Conservation (phyloP, 2,113 vertebrate genomes). For the Oreocharis arfaki region DNA sequence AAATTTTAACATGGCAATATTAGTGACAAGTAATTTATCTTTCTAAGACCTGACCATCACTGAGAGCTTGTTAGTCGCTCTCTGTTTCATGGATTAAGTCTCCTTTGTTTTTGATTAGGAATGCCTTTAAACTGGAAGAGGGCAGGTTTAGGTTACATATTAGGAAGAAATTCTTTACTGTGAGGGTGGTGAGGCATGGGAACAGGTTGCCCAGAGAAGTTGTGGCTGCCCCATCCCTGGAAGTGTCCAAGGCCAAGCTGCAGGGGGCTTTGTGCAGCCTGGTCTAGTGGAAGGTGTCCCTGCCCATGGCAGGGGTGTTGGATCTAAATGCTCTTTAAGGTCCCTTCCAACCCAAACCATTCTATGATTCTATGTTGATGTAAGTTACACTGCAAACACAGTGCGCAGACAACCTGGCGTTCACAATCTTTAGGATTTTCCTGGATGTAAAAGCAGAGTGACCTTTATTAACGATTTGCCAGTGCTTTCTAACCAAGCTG, state of each 20-base stretch:
- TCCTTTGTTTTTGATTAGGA: not conserved
- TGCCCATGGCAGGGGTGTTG: too few relatives aligned
- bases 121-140: not conserved
- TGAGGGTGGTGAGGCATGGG: not conserved
- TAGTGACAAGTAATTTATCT: not conserved
- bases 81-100: not conserved
- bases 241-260: not conserved
- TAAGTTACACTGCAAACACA: accelerated
- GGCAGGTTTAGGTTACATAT: not conserved
- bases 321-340: too few relatives aligned
- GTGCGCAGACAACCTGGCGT: accelerated
- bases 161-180: accelerated
- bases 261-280: not conserved
- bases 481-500: accelerated
- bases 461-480: not conserved
- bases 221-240: accelerated
- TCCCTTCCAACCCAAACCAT: not conserved
- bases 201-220: not conserved
- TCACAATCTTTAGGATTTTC: not conserved
- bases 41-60: not conserved
- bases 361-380: accelerated
- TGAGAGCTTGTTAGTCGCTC: not conserved
- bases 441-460: not conserved
- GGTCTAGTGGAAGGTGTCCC: too few relatives aligned
- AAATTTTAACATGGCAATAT: not conserved